Evolutionary conservation across 1,140 invertebrate genomes (phyloP).

Genomic region (Marisa cornuarietis): DNA sequence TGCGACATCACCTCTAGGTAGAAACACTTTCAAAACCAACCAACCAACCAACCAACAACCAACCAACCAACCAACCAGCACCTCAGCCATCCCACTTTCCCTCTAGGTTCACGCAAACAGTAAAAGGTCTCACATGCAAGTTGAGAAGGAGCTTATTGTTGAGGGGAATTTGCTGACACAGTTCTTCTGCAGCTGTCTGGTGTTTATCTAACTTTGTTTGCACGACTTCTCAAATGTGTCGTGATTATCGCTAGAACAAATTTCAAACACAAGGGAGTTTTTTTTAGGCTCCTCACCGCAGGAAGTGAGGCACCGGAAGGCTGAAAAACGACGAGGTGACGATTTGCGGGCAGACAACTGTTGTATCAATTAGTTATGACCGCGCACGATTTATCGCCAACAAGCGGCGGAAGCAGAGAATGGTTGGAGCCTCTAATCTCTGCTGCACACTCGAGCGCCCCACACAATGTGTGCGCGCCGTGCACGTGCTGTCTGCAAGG

Average conservation of each 20-base stretch:
- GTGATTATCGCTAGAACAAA: background rate
- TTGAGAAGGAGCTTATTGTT: too few relatives aligned
- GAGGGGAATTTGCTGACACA: too few relatives aligned
- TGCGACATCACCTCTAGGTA: too few relatives aligned
- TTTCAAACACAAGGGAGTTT: background rate
- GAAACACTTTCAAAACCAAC: too few relatives aligned
- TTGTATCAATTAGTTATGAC: conserved; percentile 21
- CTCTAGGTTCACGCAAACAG: background rate
- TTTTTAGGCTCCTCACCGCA: background rate
- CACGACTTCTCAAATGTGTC: background rate
- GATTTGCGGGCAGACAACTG: background rate
- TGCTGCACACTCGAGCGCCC: background rate
- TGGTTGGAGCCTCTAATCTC: conserved; percentile 17
- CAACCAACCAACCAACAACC: too few relatives aligned
- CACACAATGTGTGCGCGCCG: conserved; percentile 2
- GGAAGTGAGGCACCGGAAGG: background rate
- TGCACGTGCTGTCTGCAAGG: conserved; percentile 6
- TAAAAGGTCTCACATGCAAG: background rate
- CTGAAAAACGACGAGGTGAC: background rate
- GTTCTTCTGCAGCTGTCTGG: background rate
- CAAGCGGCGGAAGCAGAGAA: conserved; percentile 8
- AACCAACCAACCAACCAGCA: too few relatives aligned
- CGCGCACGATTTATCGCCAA: background rate
- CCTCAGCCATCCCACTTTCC: background rate
- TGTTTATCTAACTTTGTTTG: background rate